A percentile compares a stretch with the other conserved stretches of the same genome.
phyloP scores from a whole-genome alignment of 2,113 vertebrate genomes.

The Scatophagus argus region DNA sequence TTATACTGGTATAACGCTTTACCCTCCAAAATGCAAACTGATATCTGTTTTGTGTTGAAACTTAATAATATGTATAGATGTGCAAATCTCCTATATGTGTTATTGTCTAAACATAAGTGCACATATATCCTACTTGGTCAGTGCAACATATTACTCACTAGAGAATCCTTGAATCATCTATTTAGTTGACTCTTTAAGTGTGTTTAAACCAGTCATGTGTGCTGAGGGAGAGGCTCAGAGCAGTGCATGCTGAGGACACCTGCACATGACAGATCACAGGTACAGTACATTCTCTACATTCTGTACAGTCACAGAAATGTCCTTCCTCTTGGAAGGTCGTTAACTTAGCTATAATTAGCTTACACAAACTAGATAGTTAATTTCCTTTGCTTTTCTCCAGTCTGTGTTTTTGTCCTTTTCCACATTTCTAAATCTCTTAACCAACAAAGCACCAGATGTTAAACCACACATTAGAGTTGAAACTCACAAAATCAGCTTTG shows the following conservation, averaged over 20 bases:
- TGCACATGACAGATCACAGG: constrained; percentile 8
- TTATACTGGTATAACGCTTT: too few relatives aligned
- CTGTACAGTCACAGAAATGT: background rate
- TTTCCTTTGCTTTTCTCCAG: background rate
- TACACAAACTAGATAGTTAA: background rate
- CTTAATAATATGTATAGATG: too few relatives aligned
- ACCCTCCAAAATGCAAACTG: too few relatives aligned
- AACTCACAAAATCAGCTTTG: background rate
- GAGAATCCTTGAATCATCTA: background rate
- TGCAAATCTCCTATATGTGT: too few relatives aligned
- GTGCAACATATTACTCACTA: background rate
- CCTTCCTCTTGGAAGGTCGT: constrained; percentile 1
- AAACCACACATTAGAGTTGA: background rate
- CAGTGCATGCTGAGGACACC: constrained; percentile 5
- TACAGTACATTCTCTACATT: too few relatives aligned
- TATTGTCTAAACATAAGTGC: background rate
- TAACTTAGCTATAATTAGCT: constrained; percentile 11
- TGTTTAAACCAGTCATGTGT: background rate
- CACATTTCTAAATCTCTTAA: background rate
- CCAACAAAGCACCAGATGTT: background rate
- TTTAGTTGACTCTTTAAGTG: background rate
- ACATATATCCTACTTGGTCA: background rate
- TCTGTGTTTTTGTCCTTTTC: background rate
- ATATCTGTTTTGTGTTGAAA: too few relatives aligned
- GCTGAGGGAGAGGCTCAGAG: background rate